Percentiles rank a stretch among this genome's conserved stretches.
These are phyloP conservation scores for Phylloscopus collybita DNA, from an alignment of 2,797 vertebrate species.

Conservation along the genomic window DNA sequence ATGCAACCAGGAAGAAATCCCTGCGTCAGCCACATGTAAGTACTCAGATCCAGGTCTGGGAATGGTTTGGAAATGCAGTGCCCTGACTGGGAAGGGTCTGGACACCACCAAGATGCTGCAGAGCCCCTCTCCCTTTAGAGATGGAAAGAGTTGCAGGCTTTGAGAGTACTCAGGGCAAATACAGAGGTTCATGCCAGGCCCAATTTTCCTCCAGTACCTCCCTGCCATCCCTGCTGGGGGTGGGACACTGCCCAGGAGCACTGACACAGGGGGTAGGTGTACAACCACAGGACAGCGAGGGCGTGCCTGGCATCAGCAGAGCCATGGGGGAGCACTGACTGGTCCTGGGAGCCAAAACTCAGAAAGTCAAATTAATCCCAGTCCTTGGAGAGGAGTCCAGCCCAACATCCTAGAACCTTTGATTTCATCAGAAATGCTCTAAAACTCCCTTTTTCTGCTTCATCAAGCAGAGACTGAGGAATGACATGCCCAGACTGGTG, in stretches of 20 bases:
- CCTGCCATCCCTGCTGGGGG: neutral
- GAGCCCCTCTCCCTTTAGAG: neutral
- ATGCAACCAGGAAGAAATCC: neutral
- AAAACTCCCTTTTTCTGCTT: neutral
- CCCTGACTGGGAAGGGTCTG: neutral
- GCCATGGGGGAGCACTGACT: accelerated
- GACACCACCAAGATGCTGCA: neutral
- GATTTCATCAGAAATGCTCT: neutral
- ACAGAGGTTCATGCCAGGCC: accelerated
- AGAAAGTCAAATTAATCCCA: accelerated
- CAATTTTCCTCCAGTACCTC: neutral
- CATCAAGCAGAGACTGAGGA: neutral
- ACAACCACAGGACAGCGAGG: accelerated
- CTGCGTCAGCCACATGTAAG: neutral
- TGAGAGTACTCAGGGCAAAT: accelerated
- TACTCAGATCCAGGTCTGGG: neutral
- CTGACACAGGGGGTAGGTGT: too few relatives aligned
- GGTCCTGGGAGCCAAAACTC: neutral
- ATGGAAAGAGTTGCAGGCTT: neutral
- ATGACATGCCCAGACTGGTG: neutral
- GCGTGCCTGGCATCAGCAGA: neutral
- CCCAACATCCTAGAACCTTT: neutral
- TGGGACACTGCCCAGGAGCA: neutral
- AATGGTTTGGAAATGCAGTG: neutral
- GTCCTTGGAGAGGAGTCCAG: neutral